Base-by-base conservation (phyloP, 2,888 invertebrate species). In the Dione juno region DNA sequence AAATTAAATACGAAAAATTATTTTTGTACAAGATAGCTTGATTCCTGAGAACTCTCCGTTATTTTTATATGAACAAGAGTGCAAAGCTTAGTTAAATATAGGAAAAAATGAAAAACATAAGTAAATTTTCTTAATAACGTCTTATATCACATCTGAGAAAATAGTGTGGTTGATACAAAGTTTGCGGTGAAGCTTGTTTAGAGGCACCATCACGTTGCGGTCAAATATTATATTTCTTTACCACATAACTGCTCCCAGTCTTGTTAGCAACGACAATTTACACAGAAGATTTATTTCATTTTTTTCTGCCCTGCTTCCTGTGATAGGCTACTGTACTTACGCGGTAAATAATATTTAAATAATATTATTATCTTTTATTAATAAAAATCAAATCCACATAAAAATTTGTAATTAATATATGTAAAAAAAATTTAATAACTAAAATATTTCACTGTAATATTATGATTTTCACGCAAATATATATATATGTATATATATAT, bases 181-280 rank as follows among this genome's bases (percentile, higher is more conserved):
- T 72, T 74, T 78, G 79, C 75, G 80, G 81, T 78, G 76, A 78
- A 77, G 71, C 86, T 86, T 77, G 85, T 88, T 87, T 81, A 80
- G 78, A 79, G 73, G 76, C 74, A 78, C 84, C 81, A 82, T 83
- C 85, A 80, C 85, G 80, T 88, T 85, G 86, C 79, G 89, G 89
- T 89, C 77, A 77, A 77, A 78, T 80, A 86, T 87, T 85, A 87
- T 80, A 77, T 80, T 75, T 74, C 76, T 68, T 74, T 73, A 83
- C 84, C 84, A 79, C 84, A 83, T 77, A 79, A 82, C 80, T 75
- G 76, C 77, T 75, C 74, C 75, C 72, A 77, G 74, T 84, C 90
- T 89, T 83, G 90, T 90, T 89, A 89, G 82, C 74, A 78, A 80
- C 77, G 87, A 88, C 88, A 88, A 88, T 86, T 86, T 85, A 80